phyloP scores from a whole-genome alignment of 23 tunicate genomes.

The Oikopleura albicans region DNA sequence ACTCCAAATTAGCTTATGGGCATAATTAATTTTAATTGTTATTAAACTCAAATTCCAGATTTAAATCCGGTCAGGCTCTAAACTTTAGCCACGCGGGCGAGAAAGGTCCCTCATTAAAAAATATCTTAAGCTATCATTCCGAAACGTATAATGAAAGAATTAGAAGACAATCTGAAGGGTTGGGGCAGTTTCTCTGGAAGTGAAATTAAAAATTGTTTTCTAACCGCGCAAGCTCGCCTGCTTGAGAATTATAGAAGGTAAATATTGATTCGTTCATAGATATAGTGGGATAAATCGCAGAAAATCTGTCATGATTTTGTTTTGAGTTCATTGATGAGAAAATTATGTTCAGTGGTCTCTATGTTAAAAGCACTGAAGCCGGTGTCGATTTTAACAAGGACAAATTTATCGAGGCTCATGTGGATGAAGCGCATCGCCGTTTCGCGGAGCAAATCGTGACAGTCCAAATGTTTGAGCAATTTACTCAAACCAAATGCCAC shows the following conservation, averaged over 20 bases:
- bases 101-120: too few relatives aligned
- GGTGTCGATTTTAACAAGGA: background rate
- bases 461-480: slow-evolving; percentile 18
- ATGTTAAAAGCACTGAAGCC: background rate
- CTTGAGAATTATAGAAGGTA: background rate
- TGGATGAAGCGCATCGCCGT: background rate
- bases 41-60: too few relatives aligned
- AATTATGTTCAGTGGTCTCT: background rate
- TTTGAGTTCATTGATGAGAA: too few relatives aligned
- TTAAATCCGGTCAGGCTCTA: too few relatives aligned
- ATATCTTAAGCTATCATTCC: background rate
- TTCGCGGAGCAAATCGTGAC: background rate
- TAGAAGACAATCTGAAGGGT: background rate
- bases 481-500: background rate
- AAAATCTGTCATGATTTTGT: too few relatives aligned
- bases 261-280: background rate
- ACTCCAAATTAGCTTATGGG: too few relatives aligned
- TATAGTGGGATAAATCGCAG: too few relatives aligned
- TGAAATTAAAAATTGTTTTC: background rate
- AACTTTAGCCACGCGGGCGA: too few relatives aligned
- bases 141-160: background rate
- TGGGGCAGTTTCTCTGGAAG: background rate
- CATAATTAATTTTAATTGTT: too few relatives aligned
- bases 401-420: background rate
- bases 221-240: background rate